Base-by-base conservation (phyloP, 2,888 invertebrate genomes). In the Pachydiplax longipennis region DNA sequence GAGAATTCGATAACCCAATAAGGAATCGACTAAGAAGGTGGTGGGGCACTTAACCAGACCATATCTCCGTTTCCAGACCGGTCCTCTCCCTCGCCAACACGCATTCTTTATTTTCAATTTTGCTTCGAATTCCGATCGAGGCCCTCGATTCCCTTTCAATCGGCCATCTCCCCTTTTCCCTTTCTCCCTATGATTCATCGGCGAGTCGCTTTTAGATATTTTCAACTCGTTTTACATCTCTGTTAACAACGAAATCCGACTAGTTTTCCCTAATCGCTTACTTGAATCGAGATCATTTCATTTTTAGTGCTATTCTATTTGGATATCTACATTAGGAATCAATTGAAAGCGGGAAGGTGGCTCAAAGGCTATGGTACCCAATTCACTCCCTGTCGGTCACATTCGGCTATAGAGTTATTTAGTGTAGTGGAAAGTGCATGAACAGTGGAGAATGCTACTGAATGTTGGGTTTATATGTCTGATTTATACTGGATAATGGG, bases 1-100 rank as follows among this genome's bases (percentile, higher is more conserved):
- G 87, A 87, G 37, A 25, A 37, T 31, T 22, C 37, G 87, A 87
- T 87, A 87, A 31, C 87, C 87, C 87, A 87, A 87, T 87, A 87
- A 87, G 87, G 87, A 58, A 87, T 87, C 61, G 61, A 37, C 58
- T 87, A 87, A 37, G 61, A 61, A 61, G 65, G 87, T 61, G 87
- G 40, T 37, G n/a, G 61, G 87, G 61, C 61, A 87, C 87, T 87
- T 87, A 53, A 87, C 61, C 87, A 31, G 61, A 87, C 61, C 61
- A 37, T 25, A 58, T 83, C 35, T 31, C 58, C 58, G 65, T 22
- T 65, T 40, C 61, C 87, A 61, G 37, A 37, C 65, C 61, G 10
- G 37, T 37, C 87, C 3, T 53, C 61, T 61, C 37, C 35, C 2
- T 53, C 58, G 12, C 31, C 40, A 35, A 40, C 31, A n/a, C 37